Base-by-base conservation (phyloP, 2,113 vertebrate genomes). In the Progne subis region DNA sequence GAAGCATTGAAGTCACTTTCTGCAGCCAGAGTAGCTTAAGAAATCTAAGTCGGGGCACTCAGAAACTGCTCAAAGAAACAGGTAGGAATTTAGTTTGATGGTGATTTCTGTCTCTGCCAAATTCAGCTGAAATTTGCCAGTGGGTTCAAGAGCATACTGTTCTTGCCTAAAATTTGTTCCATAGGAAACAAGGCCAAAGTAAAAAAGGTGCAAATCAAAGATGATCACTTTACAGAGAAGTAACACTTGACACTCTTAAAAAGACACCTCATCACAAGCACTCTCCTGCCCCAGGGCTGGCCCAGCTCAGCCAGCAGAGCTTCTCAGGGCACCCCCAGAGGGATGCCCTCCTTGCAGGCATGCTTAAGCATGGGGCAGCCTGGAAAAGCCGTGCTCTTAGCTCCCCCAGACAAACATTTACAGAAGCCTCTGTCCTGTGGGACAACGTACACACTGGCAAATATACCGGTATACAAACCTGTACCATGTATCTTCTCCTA, bases 1-100 rank as follows among this genome's bases (percentile, higher is more conserved):
- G 67, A 64, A 68, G 59, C 0, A 0, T 15, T 41, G 69, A 79
- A 65, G n/a, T 57, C 2, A 0, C 19, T 26, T 61, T 32, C 39
- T 6, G 0, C 57, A 60, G 41, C 16, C 69, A 71, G 56, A 18
- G n/a, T 39, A 60, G 41, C 57, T 59, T 37, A 17, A 14, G 34
- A 37, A 94, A 24, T 5, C n/a, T 4, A 43, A 64, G 26, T 50
- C 71, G 56, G 53, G 74, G 41, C 61, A 15, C 34, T 60, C 49
- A 34, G 49, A 68, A 79, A n/a, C 53, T 72, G 37, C 63, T 69
- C 53, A 61, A 60, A 0, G 0, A 46, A 72, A 86, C 5, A 65
- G 61, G 67, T 14, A 82, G 37, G 25, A 65, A 52, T 72, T 76
- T 19, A 25, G 12, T 69, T 56, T 80, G 37, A 24, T 88, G 70